Evolutionary conservation across 2,797 vertebrate genomes (phyloP).

Genomic region (Xiphorhynchus erythropygius): DNA sequence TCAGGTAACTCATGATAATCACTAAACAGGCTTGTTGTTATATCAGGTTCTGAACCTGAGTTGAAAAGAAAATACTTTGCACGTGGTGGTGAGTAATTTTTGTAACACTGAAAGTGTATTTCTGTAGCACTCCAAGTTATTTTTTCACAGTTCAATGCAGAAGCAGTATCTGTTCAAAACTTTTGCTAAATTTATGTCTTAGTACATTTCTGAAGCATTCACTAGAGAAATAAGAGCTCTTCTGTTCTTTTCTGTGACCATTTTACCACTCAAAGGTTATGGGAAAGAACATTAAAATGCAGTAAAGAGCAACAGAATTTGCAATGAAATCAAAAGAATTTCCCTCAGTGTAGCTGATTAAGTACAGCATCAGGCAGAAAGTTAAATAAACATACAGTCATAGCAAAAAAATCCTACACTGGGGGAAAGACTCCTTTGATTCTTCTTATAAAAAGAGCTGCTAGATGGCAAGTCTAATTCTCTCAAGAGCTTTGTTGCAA

Average conservation of each 20-base stretch:
- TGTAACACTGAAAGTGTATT: not conserved
- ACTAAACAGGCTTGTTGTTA: not conserved
- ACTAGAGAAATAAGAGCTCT: slow-evolving; percentile 52
- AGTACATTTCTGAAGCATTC: slow-evolving; percentile 39
- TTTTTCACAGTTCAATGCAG: not conserved
- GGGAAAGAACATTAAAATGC: slow-evolving; percentile 66
- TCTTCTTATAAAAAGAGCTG: not conserved
- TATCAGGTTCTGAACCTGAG: not conserved
- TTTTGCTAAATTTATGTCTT: slow-evolving; percentile 46
- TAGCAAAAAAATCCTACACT: slow-evolving; percentile 15
- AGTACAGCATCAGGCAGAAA: slow-evolving; percentile 58
- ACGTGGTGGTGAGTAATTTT: not conserved
- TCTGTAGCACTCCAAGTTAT: not conserved
- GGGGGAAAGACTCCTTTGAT: slow-evolving; percentile 1
- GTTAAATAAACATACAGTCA: slow-evolving; percentile 67
- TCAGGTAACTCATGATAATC: not conserved
- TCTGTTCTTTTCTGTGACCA: slow-evolving; percentile 48
- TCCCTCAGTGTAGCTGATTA: slow-evolving; percentile 62
- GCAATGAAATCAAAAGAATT: slow-evolving; percentile 68
- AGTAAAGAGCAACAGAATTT: slow-evolving; percentile 55
- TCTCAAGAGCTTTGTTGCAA: slow-evolving; percentile 18
- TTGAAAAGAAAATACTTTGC: not conserved
- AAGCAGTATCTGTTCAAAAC: slow-evolving; percentile 6
- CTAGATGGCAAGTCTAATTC: slow-evolving; percentile 1
- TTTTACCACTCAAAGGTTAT: slow-evolving; percentile 68